Percentiles rank a stretch among this genome's conserved stretches.
phyloP scores from a whole-genome alignment of 2,797 vertebrate genomes.

The Nyctibius grandis region DNA sequence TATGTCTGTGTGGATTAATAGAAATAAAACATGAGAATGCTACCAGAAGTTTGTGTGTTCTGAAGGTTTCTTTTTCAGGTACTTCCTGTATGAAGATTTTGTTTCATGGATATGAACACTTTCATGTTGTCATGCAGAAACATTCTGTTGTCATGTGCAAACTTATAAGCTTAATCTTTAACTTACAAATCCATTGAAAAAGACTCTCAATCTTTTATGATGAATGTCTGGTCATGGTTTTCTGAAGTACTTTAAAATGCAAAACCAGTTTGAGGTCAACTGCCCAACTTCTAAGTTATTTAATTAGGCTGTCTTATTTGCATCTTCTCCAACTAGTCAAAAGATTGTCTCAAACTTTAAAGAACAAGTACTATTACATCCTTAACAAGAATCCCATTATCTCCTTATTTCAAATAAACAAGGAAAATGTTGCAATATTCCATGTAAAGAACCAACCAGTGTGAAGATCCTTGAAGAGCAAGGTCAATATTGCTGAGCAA shows the following conservation, averaged over 20 bases:
- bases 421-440: background rate
- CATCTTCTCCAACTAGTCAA: background rate
- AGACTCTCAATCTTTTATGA: background rate
- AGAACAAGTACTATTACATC: background rate
- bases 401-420: background rate
- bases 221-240: background rate
- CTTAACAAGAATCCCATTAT: background rate
- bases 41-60: background rate
- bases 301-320: background rate
- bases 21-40: background rate
- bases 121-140: background rate
- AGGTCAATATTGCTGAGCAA: accelerated
- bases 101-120: background rate
- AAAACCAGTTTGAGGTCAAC: background rate
- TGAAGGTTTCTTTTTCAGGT: background rate
- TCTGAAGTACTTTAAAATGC: background rate
- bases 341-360: background rate
- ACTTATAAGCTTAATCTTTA: background rate
- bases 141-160: background rate
- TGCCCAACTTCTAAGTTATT: background rate
- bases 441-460: background rate
- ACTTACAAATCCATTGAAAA: background rate
- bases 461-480: background rate
- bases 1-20: background rate
- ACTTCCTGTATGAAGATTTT: background rate